Conservation (phyloP, 2,113 vertebrate genomes). For the Rousettus leschenaultii region DNA sequence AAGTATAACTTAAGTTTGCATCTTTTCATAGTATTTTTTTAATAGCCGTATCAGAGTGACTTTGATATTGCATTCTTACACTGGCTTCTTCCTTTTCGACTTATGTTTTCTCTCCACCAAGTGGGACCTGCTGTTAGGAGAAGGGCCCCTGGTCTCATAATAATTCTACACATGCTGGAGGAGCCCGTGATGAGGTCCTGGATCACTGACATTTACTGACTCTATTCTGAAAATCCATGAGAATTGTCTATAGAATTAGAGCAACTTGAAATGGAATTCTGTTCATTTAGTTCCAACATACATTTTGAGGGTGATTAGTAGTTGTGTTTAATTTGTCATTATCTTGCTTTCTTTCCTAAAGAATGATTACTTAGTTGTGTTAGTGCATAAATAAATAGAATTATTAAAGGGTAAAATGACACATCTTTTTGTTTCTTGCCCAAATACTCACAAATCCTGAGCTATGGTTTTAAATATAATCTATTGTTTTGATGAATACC, state of each 20-base stretch:
- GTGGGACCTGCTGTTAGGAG: background rate
- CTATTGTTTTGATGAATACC: background rate
- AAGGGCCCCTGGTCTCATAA: background rate
- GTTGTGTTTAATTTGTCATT: background rate
- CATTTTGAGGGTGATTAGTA: background rate
- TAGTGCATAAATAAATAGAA: background rate
- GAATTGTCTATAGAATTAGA: background rate
- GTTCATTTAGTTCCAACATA: background rate
- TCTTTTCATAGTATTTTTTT: background rate
- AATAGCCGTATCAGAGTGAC: background rate
- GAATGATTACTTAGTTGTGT: background rate
- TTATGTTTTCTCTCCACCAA: background rate
- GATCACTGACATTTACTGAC: conserved; percentile 28
- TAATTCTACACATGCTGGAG: conserved; percentile 24
- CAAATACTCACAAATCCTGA: background rate
- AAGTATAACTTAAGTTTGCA: background rate
- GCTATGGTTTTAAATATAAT: background rate
- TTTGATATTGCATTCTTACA: background rate
- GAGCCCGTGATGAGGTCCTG: background rate
- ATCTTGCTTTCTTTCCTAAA: conserved; percentile 23
- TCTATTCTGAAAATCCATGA: background rate
- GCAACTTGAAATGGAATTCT: background rate
- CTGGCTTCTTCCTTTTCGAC: background rate
- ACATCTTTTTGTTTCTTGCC: background rate
- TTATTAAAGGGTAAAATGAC: background rate